Conservation (phyloP, 2,797 vertebrate species). For the Cossypha caffra region DNA sequence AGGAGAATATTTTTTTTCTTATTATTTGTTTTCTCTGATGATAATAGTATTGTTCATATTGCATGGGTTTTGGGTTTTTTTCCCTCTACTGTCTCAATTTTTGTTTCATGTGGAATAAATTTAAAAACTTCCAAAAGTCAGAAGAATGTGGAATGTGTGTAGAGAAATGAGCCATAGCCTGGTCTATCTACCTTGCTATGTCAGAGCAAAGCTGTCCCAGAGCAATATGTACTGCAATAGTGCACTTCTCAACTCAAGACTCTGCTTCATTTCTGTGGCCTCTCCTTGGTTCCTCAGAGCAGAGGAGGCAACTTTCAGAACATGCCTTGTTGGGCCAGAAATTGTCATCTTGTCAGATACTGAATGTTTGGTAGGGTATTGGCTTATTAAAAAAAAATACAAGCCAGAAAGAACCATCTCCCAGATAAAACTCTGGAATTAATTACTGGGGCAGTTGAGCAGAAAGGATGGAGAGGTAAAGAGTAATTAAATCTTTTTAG, state of each 20-base stretch:
- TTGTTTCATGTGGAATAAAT: neutral
- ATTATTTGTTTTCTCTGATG: neutral
- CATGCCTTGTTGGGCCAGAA: neutral
- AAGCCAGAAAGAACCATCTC: neutral
- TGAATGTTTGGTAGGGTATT: neutral
- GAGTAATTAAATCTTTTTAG: neutral
- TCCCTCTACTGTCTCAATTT: neutral
- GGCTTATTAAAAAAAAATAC: neutral
- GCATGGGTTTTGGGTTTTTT: fast-evolving
- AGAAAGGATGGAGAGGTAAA: neutral
- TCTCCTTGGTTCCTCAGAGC: neutral
- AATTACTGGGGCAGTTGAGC: neutral
- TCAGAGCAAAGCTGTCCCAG: neutral
- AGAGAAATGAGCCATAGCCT: neutral
- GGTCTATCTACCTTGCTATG: neutral
- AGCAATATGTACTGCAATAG: neutral
- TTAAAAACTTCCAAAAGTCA: neutral
- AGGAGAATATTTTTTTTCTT: neutral
- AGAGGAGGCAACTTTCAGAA: neutral
- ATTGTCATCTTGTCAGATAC: neutral
- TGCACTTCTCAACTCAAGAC: neutral
- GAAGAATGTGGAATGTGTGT: neutral
- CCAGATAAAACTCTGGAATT: neutral
- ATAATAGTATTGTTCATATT: neutral
- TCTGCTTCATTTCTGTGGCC: neutral